Evolutionary conservation across 2,888 invertebrate species (phyloP).

Genomic region (Andrena haemorrhoa): DNA sequence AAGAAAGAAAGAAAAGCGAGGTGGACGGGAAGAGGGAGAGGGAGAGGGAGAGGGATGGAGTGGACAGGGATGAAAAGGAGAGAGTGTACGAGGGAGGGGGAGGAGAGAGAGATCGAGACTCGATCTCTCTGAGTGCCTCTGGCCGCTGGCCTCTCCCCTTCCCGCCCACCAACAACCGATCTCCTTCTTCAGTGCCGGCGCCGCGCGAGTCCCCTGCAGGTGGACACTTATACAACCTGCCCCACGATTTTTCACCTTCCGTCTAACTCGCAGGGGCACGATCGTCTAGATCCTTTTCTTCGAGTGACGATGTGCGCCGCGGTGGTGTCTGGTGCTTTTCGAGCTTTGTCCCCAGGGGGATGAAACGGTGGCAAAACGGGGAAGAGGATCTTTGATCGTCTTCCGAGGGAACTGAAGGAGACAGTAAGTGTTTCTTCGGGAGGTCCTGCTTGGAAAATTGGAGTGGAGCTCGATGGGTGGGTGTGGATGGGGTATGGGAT

Average conservation of each 20-base stretch:
- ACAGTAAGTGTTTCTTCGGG: background rate
- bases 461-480: too few species aligned
- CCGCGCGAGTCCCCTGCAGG: slow-evolving; percentile 70
- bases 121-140: slow-evolving; percentile 81
- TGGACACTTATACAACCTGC: slow-evolving; percentile 68
- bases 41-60: slow-evolving; percentile 40
- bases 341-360: too few species aligned
- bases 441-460: background rate
- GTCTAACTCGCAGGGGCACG: background rate
- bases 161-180: slow-evolving; percentile 73
- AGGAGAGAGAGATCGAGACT: slow-evolving; percentile 70
- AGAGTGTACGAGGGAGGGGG: slow-evolving; percentile 26
- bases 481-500: background rate
- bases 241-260: slow-evolving; percentile 64
- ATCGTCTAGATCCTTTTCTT: background rate
- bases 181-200: slow-evolving; percentile 77
- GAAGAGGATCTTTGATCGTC: background rate
- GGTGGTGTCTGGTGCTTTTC: too few species aligned
- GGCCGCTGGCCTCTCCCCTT: slow-evolving; percentile 78
- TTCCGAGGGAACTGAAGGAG: background rate
- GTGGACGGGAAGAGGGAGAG: slow-evolving; percentile 29
- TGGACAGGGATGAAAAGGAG: slow-evolving; percentile 25
- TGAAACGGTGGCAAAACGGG: background rate
- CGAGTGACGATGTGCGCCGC: too few species aligned
- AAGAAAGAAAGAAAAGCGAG: slow-evolving; percentile 52